Evolutionary conservation across 1,140 invertebrate species (phyloP), one percentile per base, ranked within the genome.

Genomic region (Drosophila bocqueti): DNA sequence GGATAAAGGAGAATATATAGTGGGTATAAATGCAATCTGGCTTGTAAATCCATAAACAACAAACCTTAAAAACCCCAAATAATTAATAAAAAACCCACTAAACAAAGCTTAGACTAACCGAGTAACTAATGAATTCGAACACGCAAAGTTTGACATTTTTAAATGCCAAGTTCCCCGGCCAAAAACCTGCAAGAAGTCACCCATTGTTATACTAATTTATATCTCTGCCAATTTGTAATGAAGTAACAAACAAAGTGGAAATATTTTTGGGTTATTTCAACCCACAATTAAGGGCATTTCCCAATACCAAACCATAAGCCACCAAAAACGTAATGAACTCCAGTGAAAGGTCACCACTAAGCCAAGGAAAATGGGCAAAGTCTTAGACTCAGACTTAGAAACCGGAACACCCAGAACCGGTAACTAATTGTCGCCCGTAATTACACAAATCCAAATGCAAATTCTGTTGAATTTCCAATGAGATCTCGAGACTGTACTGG

Each of bases 341-440:
- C 16, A 31, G 38, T 8, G 13, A 71, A 71, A 71, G 67, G 67
- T 71, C 63, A 71, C 13, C 21, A 42, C 34, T 43, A 11, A 7
- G 36, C 58, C 29, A n/a, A 7, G 10, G 24, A 67, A 67, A 67
- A 50, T 38, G 31, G 0, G 9, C 24, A 38, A 40, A 42, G 43
- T 43, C 4, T 24, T 24, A 18, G 13, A 34, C 2, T 16, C 2
- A 55, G 18, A 55, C 34, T 4, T 16, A 16, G 46, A 36, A 36
- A 36, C 65, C 50, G 36, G 49, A 73, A 24, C 64, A 55, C 49
- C 34, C n/a, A 68, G 71, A 73, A 74, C 68, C 24, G 31, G 68
- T 61, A 71, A 47, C 45, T 57, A 59, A 74, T 74, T 61, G 71
- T 73, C 38, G 21, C 45, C 26, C 45, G 38, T 61, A 74, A 73